These are phyloP conservation scores for Helarctos malayanus DNA, from an alignment of 2,797 vertebrate genomes.

Conservation along the genomic window DNA sequence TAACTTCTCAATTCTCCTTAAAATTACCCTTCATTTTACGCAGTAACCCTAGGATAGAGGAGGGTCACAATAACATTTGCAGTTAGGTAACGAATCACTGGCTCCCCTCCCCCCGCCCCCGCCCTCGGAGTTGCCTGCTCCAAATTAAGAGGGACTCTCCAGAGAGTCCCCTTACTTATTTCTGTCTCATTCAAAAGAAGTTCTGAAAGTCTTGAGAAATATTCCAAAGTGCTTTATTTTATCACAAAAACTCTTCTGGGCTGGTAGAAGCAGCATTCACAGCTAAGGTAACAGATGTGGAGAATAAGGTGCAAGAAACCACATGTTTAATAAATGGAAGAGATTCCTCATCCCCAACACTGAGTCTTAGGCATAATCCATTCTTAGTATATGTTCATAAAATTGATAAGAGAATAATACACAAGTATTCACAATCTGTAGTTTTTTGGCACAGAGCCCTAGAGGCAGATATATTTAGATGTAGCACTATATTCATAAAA, in stretches of 20 bases:
- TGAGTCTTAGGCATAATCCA: background rate
- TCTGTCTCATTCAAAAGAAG: background rate
- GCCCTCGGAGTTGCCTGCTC: background rate
- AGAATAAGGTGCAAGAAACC: background rate
- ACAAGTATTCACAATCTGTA: background rate
- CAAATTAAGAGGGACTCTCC: background rate
- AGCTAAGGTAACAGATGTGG: background rate
- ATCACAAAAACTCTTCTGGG: background rate
- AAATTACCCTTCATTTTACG: background rate
- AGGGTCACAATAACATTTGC: background rate
- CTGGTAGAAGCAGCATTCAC: background rate
- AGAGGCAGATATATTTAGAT: background rate
- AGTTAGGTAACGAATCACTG: background rate
- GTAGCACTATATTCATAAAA: background rate
- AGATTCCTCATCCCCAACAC: background rate
- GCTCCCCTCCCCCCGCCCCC: too few species aligned
- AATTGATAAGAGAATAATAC: background rate
- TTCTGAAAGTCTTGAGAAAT: background rate
- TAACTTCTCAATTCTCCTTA: background rate
- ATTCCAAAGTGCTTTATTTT: background rate
- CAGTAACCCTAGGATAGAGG: background rate
- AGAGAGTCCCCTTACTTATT: background rate
- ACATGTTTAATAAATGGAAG: background rate
- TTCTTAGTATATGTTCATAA: background rate
- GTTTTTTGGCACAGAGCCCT: background rate